Evolutionary conservation across 2,888 invertebrate species (phyloP).

Genomic region (Plusia festucae): DNA sequence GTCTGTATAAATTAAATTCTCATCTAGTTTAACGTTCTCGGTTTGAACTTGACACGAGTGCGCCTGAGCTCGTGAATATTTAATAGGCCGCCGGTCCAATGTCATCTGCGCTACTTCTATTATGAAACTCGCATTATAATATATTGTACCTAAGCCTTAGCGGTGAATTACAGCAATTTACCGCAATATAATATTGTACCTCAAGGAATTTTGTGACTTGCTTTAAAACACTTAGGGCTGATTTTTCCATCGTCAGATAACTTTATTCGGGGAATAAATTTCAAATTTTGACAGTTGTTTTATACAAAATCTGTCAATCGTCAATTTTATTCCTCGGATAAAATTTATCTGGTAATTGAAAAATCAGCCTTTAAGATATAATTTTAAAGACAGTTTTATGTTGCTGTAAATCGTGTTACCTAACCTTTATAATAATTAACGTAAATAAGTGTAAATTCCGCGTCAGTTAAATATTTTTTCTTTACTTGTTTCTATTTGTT

Average conservation of each 20-base stretch:
- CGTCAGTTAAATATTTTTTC: not conserved
- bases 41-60: slow-evolving; percentile 42
- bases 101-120: slow-evolving; percentile 24
- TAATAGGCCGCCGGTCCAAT: slow-evolving; percentile 36
- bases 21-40: slow-evolving; percentile 25
- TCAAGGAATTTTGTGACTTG: not conserved
- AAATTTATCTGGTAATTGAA: too few relatives aligned
- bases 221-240: too few relatives aligned
- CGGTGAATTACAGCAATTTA: not conserved
- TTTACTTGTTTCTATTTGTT: not conserved
- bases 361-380: too few relatives aligned
- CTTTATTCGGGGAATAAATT: too few relatives aligned
- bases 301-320: too few relatives aligned
- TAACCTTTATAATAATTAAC: too few relatives aligned
- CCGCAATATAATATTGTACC: not conserved
- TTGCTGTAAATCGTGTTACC: not conserved
- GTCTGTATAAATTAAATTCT: slow-evolving; percentile 30
- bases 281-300: too few relatives aligned
- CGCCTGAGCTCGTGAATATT: slow-evolving; percentile 45
- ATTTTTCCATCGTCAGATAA: too few relatives aligned
- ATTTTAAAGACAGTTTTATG: not conserved
- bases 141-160: slow-evolving; percentile 21
- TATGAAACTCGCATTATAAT: slow-evolving; percentile 24
- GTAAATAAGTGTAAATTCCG: too few relatives aligned
- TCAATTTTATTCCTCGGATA: too few relatives aligned